Percentiles rank a stretch among this genome's conserved stretches.
phyloP scores from a whole-genome alignment of 2,113 vertebrate genomes.

The Electrona antarctica region DNA sequence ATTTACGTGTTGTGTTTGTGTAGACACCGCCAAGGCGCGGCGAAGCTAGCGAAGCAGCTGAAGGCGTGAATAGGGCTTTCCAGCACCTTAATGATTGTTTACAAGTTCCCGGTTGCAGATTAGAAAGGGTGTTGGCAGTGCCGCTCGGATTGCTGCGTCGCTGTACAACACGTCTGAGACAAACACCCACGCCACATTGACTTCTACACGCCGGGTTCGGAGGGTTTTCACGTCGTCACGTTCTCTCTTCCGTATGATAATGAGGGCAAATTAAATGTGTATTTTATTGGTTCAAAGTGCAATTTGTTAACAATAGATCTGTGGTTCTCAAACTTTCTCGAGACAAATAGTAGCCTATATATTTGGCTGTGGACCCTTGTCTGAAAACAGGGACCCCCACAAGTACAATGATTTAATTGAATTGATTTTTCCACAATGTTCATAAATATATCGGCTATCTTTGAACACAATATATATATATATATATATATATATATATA shows the following conservation, averaged over 20 bases:
- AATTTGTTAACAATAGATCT: neutral
- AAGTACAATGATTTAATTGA: no score
- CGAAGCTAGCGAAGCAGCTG: slow-evolving; percentile 54
- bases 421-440: no score
- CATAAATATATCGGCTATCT: no score
- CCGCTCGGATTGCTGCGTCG: slow-evolving; percentile 46
- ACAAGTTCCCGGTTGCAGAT: slow-evolving; percentile 58
- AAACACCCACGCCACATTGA: slow-evolving; percentile 50
- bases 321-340: no score
- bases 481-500: no score
- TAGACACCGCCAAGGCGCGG: slow-evolving; percentile 61
- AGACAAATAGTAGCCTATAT: no score
- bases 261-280: neutral
- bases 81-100: slow-evolving; percentile 72
- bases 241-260: slow-evolving; percentile 25
- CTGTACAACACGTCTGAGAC: slow-evolving; percentile 51
- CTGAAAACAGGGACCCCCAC: no score
- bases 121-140: slow-evolving; percentile 62
- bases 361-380: no score
- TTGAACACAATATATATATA: no score
- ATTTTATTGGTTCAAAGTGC: neutral
- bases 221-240: slow-evolving; percentile 12
- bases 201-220: slow-evolving; percentile 37
- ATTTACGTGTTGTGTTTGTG: slow-evolving; percentile 56
- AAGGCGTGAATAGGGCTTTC: slow-evolving; percentile 59